Evolutionary conservation across 2,888 invertebrate genomes (phyloP).

Genomic region (Phyllotreta cruciferae): DNA sequence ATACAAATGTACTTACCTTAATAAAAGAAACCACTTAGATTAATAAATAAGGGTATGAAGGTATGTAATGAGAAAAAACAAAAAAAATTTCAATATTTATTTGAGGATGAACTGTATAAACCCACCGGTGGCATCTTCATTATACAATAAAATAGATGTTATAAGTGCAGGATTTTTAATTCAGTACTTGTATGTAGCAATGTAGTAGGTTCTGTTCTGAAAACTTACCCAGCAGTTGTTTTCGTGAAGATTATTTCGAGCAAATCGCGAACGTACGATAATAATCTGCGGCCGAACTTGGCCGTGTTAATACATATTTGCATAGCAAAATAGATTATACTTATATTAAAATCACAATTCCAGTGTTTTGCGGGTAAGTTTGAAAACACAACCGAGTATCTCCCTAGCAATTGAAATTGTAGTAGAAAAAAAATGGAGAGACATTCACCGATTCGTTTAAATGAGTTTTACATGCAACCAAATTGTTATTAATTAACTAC

Average conservation of each 20-base stretch:
- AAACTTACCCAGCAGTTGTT: constrained; percentile 15
- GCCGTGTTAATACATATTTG: too few relatives aligned
- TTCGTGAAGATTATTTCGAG: too few relatives aligned
- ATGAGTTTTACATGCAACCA: constrained; percentile 17
- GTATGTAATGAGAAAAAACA: constrained; percentile 1
- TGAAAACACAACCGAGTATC: constrained; percentile 7
- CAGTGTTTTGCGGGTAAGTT: constrained; percentile 9
- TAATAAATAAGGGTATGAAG: too few relatives aligned
- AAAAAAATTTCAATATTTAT: constrained; percentile 8
- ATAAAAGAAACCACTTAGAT: too few relatives aligned
- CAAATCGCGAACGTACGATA: too few relatives aligned
- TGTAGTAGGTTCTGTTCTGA: background rate
- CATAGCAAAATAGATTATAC: background rate
- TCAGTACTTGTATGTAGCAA: constrained; percentile 9
- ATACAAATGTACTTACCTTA: too few relatives aligned
- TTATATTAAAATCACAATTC: too few relatives aligned
- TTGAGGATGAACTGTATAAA: constrained; percentile 21
- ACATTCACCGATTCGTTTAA: constrained; percentile 13
- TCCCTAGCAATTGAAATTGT: constrained; percentile 9
- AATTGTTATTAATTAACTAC: constrained; percentile 16
- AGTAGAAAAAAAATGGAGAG: constrained; percentile 13
- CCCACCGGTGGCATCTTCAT: constrained; percentile 13
- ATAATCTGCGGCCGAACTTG: too few relatives aligned
- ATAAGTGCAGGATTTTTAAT: constrained; percentile 14
- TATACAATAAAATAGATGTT: constrained; percentile 20